Conservation (phyloP, 2,888 invertebrate genomes). For the Athalia rosae region DNA sequence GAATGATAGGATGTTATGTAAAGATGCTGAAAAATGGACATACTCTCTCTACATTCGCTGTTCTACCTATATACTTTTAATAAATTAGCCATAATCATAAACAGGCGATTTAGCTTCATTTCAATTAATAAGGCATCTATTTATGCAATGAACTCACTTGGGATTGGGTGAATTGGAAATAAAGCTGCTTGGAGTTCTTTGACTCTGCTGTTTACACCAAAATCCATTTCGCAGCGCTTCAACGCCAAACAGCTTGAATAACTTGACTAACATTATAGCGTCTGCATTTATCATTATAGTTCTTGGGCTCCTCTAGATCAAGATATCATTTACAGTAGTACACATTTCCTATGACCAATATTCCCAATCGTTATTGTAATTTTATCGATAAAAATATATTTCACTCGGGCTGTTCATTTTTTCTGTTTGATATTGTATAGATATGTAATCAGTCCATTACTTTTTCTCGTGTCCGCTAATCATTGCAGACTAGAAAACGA, state of each 20-base stretch:
- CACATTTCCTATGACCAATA: constrained; percentile 26
- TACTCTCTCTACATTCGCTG: constrained; percentile 49
- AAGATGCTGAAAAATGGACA: constrained; percentile 52
- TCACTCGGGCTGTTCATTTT: too few relatives aligned
- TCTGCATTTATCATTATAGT: constrained; percentile 53
- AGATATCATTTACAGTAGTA: background rate
- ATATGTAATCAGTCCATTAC: too few relatives aligned
- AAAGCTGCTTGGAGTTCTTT: constrained; percentile 81
- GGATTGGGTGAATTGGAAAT: constrained; percentile 76
- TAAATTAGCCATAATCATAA: constrained; percentile 14
- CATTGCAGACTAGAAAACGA: too few relatives aligned
- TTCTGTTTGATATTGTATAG: too few relatives aligned
- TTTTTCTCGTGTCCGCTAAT: too few relatives aligned
- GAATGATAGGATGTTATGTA: constrained; percentile 48
- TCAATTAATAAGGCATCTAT: constrained; percentile 1
- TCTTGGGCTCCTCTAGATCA: constrained; percentile 32
- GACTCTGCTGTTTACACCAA: constrained; percentile 74
- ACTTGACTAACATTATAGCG: constrained; percentile 51
- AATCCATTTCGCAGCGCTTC: constrained; percentile 55
- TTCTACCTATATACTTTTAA: constrained; percentile 40
- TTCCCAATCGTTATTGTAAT: background rate
- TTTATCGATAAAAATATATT: too few relatives aligned
- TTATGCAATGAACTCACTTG: constrained; percentile 58
- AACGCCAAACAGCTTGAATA: constrained; percentile 54
- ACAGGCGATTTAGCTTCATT: background rate